These are phyloP conservation scores for Melipona bicolor DNA, from an alignment of 2,888 invertebrate genomes.

Conservation along the genomic window DNA sequence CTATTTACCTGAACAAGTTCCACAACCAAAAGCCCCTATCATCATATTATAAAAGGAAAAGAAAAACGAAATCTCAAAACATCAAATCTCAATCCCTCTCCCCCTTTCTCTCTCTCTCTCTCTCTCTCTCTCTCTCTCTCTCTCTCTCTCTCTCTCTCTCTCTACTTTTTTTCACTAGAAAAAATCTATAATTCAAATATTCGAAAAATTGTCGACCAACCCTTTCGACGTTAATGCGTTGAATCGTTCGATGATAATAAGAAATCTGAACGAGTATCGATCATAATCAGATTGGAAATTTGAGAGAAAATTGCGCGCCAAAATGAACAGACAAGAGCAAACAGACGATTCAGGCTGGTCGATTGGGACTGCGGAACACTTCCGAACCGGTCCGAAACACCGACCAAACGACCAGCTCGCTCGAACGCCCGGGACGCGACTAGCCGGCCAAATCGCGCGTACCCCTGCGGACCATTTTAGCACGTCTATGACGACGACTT, in stretches of 20 bases:
- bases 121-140: neutral
- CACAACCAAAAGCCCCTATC: neutral
- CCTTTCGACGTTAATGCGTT: conserved; percentile 43
- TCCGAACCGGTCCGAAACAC: conserved; percentile 62
- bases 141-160: neutral
- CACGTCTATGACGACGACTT: conserved; percentile 88
- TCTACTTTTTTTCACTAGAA: neutral
- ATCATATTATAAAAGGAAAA: neutral
- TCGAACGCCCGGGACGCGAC: conserved; percentile 85
- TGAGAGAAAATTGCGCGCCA: conserved; percentile 20
- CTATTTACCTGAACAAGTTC: neutral
- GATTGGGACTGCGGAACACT: conserved; percentile 64
- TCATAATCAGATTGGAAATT: conserved; percentile 41
- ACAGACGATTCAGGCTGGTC: conserved; percentile 54
- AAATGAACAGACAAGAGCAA: neutral
- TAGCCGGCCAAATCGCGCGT: conserved; percentile 83
- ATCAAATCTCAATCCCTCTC: neutral
- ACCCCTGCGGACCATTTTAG: conserved; percentile 88
- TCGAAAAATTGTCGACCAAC: conserved; percentile 45
- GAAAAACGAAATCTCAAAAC: neutral
- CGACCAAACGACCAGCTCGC: conserved; percentile 76
- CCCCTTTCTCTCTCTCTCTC: neutral
- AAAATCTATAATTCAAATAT: neutral
- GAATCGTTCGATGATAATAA: conserved; percentile 15
- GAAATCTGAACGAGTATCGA: conserved; percentile 23